phyloP scores from a whole-genome alignment of 92 coral and sea anemone genomes.

The Umimayanthus chanpuru region DNA sequence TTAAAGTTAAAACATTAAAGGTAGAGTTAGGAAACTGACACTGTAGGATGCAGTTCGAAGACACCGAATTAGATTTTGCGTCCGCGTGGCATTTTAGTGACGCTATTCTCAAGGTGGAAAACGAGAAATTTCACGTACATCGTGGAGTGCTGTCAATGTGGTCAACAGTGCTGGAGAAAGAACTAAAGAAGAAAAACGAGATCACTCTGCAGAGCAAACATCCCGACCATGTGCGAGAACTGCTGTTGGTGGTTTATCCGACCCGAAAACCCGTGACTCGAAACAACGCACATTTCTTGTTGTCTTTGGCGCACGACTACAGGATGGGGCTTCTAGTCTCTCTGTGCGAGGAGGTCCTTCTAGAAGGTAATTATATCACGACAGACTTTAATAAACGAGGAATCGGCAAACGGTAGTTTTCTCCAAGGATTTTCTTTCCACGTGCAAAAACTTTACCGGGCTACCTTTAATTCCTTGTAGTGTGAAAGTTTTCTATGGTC shows the following conservation, averaged over 20 bases:
- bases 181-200: neutral
- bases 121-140: neutral
- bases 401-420: neutral
- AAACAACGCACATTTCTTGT: neutral
- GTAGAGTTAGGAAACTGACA: neutral
- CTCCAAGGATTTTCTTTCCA: neutral
- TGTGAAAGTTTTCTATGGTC: no score
- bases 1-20: neutral
- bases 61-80: neutral
- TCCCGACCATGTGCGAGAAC: neutral
- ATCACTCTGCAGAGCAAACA: neutral
- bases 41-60: neutral
- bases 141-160: constrained; percentile 23
- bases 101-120: neutral
- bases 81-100: constrained; percentile 31
- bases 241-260: constrained; percentile 19
- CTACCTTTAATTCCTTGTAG: no score
- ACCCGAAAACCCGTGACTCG: constrained; percentile 14
- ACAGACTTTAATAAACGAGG: no score
- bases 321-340: constrained; percentile 1
- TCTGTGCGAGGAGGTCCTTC: constrained; percentile 15
- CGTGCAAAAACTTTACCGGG: no score
- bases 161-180: constrained; percentile 8
- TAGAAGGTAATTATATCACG: neutral
- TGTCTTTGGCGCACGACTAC: constrained; percentile 23